phyloP scores from a whole-genome alignment of 1,140 invertebrate genomes.

The Drosophila athabasca region DNA sequence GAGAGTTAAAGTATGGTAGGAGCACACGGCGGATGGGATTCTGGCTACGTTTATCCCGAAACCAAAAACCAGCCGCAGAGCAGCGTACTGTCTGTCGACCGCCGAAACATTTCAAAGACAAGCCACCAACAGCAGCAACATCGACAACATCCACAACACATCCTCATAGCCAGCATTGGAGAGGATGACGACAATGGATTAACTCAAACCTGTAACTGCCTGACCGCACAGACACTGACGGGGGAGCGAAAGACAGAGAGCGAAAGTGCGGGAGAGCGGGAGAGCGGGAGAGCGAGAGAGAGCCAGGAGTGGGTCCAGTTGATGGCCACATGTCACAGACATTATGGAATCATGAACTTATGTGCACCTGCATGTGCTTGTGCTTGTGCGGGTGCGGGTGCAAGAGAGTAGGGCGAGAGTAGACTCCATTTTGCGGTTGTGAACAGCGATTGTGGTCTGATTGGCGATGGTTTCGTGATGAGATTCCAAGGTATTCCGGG shows the following conservation, averaged over 20 bases:
- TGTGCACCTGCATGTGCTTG: constrained; percentile 42
- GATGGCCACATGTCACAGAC: constrained; percentile 71
- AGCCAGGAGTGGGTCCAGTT: constrained; percentile 21
- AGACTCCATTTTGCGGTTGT: constrained; percentile 58
- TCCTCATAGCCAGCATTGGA: constrained; percentile 15
- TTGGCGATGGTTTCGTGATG: constrained; percentile 34
- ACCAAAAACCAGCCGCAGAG: constrained; percentile 61
- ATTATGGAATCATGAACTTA: constrained; percentile 77
- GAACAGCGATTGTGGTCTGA: constrained; percentile 52
- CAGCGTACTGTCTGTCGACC: constrained; percentile 41
- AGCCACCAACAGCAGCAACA: constrained; percentile 56
- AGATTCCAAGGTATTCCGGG: neutral
- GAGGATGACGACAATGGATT: constrained; percentile 62
- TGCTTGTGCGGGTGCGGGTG: constrained; percentile 8
- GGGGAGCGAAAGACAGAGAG: neutral
- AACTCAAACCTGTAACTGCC: constrained; percentile 72
- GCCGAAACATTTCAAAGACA: constrained; percentile 75
- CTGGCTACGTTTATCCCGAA: constrained; percentile 32
- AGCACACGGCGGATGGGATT: neutral
- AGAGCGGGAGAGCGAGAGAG: constrained; percentile 2
- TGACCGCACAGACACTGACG: constrained; percentile 60
- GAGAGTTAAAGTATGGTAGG: constrained; percentile 11
- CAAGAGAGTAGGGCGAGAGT: neutral
- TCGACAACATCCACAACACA: constrained; percentile 27
- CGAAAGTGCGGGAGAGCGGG: neutral